Conservation (phyloP, 2,888 invertebrate species). For the Adela reaumurella region DNA sequence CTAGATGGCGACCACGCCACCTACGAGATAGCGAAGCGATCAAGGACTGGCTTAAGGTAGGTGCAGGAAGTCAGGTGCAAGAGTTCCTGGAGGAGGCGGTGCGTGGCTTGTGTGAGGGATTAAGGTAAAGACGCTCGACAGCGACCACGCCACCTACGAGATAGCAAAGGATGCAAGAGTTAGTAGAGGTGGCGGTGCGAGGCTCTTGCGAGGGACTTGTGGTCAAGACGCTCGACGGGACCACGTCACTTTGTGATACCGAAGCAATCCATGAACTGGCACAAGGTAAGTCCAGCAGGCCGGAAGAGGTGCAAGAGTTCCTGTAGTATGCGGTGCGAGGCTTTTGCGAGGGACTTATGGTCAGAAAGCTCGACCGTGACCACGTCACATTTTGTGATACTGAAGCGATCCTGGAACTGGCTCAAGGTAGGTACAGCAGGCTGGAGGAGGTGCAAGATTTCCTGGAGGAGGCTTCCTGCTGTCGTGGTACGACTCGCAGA, state of each 20-base stretch:
- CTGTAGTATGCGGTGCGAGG: conserved; percentile 87
- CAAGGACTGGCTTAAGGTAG: conserved; percentile 85
- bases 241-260: conserved; percentile 99
- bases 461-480: too few relatives aligned
- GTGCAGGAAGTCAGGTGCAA: conserved; percentile 83
- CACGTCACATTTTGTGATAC: conserved; percentile 96
- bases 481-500: too few relatives aligned
- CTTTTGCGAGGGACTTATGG: conserved; percentile 98
- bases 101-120: conserved; percentile 91
- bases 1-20: conserved; percentile 80
- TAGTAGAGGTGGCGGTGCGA: conserved; percentile 95
- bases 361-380: conserved; percentile 80
- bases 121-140: conserved; percentile 96
- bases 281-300: conserved; percentile 77
- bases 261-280: conserved; percentile 89
- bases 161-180: conserved; percentile 92
- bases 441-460: too few relatives aligned
- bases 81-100: conserved; percentile 92
- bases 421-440: too few relatives aligned
- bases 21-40: conserved; percentile 96
- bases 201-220: too few relatives aligned
- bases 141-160: conserved; percentile 86
- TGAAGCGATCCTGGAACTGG: conserved; percentile 92
- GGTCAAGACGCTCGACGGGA: too few relatives aligned
- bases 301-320: conserved; percentile 92